Evolutionary conservation across 37 sponge, comb jelly and placozoan species (phyloP).

Genomic region (Axinella damicornis): DNA sequence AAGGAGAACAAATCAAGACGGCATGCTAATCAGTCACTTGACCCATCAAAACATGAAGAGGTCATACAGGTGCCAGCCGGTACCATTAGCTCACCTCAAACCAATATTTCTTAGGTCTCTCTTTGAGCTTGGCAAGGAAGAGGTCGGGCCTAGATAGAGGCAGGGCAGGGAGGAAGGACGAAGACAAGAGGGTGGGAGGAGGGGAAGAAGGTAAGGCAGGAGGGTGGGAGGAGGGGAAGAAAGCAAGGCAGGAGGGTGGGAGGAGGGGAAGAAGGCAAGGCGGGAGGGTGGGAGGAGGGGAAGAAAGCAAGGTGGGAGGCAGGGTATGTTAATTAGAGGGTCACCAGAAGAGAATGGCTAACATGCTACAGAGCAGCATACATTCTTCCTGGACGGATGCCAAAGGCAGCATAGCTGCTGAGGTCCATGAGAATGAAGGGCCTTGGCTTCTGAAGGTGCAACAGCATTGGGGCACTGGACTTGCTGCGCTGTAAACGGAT

Average conservation of each 20-base stretch:
- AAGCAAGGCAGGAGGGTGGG: too few relatives aligned
- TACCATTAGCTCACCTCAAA: slow-evolving; percentile 24
- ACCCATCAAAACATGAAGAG: too few relatives aligned
- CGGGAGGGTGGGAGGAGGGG: too few relatives aligned
- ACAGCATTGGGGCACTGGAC: slow-evolving; percentile 10
- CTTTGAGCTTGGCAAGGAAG: slow-evolving; percentile 15
- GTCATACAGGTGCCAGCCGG: not conserved
- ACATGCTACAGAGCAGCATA: not conserved
- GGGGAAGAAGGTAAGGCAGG: too few relatives aligned
- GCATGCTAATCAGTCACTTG: not conserved
- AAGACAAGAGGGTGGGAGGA: too few relatives aligned
- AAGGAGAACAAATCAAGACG: too few relatives aligned
- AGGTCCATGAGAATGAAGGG: slow-evolving; percentile 51
- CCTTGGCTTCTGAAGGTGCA: slow-evolving; percentile 48
- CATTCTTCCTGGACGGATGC: slow-evolving; percentile 8
- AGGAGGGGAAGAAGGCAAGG: too few relatives aligned
- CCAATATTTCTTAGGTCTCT: slow-evolving; percentile 5
- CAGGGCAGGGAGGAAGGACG: too few relatives aligned
- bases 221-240: too few relatives aligned
- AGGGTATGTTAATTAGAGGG: not conserved
- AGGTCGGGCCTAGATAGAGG: slow-evolving; percentile 35
- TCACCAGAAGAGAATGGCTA: too few relatives aligned
- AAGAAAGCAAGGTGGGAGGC: too few relatives aligned
- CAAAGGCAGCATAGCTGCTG: slow-evolving; percentile 27
- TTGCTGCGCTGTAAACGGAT: slow-evolving; percentile 6